Percentiles rank a stretch among this genome's conserved stretches.
These are phyloP conservation scores for Carassius gibelio DNA, from an alignment of 2,113 vertebrate species.

Conservation along the genomic window DNA sequence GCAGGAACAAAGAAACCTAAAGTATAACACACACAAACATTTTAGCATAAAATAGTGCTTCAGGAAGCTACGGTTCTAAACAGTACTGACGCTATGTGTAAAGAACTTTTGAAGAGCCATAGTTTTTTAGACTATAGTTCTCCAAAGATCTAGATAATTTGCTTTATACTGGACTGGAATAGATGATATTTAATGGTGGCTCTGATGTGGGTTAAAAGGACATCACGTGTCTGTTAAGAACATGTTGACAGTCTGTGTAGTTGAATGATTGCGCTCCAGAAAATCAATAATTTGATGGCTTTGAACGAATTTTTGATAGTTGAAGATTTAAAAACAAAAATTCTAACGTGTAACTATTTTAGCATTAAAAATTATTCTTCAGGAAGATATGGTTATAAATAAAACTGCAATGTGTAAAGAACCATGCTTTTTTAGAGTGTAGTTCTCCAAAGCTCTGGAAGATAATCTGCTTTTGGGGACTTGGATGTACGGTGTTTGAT, in stretches of 20 bases:
- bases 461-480: constrained; percentile 15
- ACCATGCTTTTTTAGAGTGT: no score
- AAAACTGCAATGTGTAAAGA: no score
- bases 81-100: no score
- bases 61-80: neutral
- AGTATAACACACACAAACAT: no score
- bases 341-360: no score
- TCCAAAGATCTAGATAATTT: neutral
- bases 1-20: no score
- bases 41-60: neutral
- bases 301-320: neutral
- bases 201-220: neutral
- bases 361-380: no score
- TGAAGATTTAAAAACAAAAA: no score
- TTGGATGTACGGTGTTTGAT: constrained; percentile 27
- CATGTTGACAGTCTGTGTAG: neutral
- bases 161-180: constrained; percentile 5
- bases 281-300: neutral
- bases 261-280: neutral
- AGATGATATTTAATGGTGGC: constrained; percentile 11
- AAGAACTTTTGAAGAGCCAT: neutral
- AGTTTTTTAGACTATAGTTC: neutral
- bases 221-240: no score
- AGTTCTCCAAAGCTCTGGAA: neutral
- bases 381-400: no score